A percentile compares a stretch with the other conserved stretches of the same genome.
Evolutionary conservation across 2,113 vertebrate species (phyloP).

Genomic region (Centropus bengalensis): DNA sequence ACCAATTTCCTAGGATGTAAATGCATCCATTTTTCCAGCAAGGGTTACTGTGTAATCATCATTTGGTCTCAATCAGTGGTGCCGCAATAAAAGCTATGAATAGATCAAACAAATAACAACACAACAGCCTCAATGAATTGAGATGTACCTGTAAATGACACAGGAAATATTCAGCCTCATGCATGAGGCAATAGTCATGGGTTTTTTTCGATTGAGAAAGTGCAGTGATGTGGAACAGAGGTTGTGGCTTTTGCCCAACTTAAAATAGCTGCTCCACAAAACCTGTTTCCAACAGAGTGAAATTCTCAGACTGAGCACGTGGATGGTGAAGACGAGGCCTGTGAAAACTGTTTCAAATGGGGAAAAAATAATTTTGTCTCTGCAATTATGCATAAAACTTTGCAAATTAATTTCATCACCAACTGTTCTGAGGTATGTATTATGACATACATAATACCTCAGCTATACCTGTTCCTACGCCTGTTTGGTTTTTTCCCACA

Average conservation of each 20-base stretch:
- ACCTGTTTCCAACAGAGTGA: not conserved
- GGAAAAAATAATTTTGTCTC: not conserved
- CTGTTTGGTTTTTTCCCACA: not conserved
- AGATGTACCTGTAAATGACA: not conserved
- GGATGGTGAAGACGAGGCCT: not conserved
- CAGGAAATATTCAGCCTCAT: not conserved
- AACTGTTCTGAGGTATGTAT: not conserved
- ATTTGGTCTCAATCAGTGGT: not conserved
- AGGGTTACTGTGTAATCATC: not conserved
- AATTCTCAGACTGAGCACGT: not conserved
- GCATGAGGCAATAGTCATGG: not conserved
- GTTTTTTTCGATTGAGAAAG: rapidly evolving
- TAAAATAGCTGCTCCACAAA: not conserved
- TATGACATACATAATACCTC: not conserved
- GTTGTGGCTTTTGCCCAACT: not conserved
- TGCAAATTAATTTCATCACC: not conserved
- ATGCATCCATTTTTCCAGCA: not conserved
- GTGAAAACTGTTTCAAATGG: not conserved
- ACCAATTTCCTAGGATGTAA: not conserved
- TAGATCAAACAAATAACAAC: not conserved
- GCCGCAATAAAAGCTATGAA: not conserved
- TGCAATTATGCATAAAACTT: constrained; percentile 3
- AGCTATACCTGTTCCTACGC: not conserved
- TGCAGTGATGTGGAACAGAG: not conserved
- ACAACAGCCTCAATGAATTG: not conserved